Percentiles rank a stretch among this genome's conserved stretches.
Evolutionary conservation across 1,140 invertebrate genomes (phyloP).

Genomic region (Lasioglossum albipes): DNA sequence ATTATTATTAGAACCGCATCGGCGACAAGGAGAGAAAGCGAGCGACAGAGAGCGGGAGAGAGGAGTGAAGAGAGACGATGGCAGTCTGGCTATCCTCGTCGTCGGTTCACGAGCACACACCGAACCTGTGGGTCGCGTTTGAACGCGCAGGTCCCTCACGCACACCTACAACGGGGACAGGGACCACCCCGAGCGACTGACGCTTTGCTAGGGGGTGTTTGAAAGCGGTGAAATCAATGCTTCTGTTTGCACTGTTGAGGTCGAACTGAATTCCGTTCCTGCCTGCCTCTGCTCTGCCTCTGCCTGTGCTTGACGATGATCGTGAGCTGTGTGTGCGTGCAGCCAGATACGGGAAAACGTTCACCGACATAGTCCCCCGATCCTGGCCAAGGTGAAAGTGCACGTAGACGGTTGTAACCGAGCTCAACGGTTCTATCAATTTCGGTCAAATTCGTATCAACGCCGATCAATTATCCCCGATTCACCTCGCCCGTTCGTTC

Average conservation of each 20-base stretch:
- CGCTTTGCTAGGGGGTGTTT: slow-evolving; percentile 74
- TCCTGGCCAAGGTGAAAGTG: slow-evolving; percentile 47
- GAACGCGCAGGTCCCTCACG: slow-evolving; percentile 68
- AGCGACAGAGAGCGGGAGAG: too few relatives aligned
- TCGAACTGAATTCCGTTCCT: slow-evolving; percentile 76
- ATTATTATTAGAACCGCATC: slow-evolving; percentile 76
- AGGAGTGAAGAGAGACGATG: neutral
- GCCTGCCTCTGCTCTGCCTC: slow-evolving; percentile 25
- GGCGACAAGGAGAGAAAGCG: slow-evolving; percentile 63
- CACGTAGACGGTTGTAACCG: slow-evolving; percentile 56
- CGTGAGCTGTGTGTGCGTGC: slow-evolving; percentile 13
- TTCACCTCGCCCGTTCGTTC: neutral
- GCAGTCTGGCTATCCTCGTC: slow-evolving; percentile 19
- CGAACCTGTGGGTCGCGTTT: slow-evolving; percentile 25
- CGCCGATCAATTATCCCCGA: neutral
- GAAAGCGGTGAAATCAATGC: slow-evolving; percentile 81
- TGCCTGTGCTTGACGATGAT: neutral
- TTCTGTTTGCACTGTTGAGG: slow-evolving; percentile 80
- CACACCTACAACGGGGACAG: slow-evolving; percentile 32
- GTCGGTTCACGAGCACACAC: slow-evolving; percentile 43
- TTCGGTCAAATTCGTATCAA: neutral
- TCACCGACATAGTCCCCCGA: slow-evolving; percentile 31
- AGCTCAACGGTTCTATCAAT: slow-evolving; percentile 22
- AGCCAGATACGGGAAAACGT: slow-evolving; percentile 21
- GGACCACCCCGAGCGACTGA: slow-evolving; percentile 65